A percentile compares a stretch with the other conserved stretches of the same genome.
Evolutionary conservation across 2,888 invertebrate species (phyloP).

Genomic region (Eilema griseolum): DNA sequence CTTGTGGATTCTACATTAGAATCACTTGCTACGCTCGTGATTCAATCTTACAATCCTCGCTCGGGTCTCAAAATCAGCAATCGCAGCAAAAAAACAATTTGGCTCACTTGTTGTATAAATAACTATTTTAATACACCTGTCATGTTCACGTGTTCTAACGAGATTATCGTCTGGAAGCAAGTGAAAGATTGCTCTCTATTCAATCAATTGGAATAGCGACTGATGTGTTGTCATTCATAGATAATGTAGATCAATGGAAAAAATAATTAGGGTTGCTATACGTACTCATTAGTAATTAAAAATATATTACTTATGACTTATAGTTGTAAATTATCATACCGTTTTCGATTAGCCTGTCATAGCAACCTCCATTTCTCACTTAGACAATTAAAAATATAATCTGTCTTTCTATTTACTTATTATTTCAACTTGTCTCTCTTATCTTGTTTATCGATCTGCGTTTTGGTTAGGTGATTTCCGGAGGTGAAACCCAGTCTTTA

Average conservation of each 20-base stretch:
- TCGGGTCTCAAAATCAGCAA: no score
- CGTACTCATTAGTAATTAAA: background rate
- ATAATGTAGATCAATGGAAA: background rate
- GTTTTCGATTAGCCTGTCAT: background rate
- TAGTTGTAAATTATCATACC: background rate
- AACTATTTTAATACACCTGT: background rate
- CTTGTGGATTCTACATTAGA: no score
- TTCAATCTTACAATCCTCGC: no score
- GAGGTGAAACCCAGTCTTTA: background rate
- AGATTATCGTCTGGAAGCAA: background rate
- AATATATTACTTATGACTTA: background rate
- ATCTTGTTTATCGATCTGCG: background rate
- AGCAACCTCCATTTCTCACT: background rate
- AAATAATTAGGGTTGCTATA: background rate
- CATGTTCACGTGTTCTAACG: background rate
- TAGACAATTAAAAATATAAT: constrained; percentile 2
- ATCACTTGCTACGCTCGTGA: no score
- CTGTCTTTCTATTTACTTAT: constrained; percentile 2
- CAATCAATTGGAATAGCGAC: background rate
- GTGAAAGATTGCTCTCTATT: background rate
- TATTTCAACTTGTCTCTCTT: background rate
- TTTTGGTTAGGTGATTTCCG: background rate
- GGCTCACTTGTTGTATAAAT: no score
- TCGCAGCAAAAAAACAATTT: no score
- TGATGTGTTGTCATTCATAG: background rate